A percentile compares a stretch with the other conserved stretches of the same genome.
phyloP scores from a whole-genome alignment of 2,113 vertebrate genomes.

The Gobio gobio region DNA sequence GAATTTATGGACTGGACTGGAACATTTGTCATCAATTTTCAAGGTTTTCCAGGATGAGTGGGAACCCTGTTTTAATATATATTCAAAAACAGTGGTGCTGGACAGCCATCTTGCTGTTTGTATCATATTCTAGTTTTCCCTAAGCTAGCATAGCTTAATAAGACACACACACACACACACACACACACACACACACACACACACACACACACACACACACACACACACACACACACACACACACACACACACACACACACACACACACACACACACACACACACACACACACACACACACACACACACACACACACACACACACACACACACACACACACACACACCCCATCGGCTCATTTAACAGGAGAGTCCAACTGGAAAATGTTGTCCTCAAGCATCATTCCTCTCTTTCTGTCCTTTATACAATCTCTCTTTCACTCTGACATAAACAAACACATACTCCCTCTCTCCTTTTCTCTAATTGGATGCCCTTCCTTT shows the following conservation, averaged over 20 bases:
- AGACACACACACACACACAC: too few relatives aligned
- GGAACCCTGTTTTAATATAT: not conserved
- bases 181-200: too few relatives aligned
- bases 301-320: not conserved
- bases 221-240: too few relatives aligned
- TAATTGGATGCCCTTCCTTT: slow-evolving; percentile 55
- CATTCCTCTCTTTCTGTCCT: slow-evolving; percentile 24
- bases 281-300: too few relatives aligned
- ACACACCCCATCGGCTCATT: slow-evolving; percentile 33
- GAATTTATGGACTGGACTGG: too few relatives aligned
- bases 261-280: too few relatives aligned
- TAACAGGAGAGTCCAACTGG: slow-evolving; percentile 39
- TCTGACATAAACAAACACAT: not conserved
- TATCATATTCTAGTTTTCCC: not conserved
- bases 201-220: too few relatives aligned
- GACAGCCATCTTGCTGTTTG: not conserved
- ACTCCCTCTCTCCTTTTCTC: slow-evolving; percentile 22
- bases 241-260: too few relatives aligned
- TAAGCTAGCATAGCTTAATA: slow-evolving; percentile 20
- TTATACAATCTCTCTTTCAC: slow-evolving; percentile 2
- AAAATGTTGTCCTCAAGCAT: slow-evolving; percentile 36
- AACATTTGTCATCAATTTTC: too few relatives aligned
- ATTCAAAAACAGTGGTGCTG: not conserved
- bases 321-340: not conserved
- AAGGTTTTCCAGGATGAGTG: too few relatives aligned